Evolutionary conservation across 1,140 invertebrate genomes (phyloP).

Genomic region (Aphidius gifuensis): DNA sequence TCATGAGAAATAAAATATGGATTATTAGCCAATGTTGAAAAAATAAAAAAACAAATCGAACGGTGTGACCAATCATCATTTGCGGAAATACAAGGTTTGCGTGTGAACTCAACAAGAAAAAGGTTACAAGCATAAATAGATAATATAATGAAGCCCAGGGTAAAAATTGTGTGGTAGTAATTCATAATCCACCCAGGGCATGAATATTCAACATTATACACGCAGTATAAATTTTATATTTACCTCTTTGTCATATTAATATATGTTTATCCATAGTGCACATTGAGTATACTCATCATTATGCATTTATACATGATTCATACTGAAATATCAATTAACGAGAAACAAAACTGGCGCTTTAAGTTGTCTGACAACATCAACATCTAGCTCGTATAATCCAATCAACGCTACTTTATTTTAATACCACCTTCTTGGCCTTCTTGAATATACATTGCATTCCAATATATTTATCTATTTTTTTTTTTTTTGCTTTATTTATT

Average conservation of each 20-base stretch:
- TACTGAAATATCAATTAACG: slow-evolving; percentile 24
- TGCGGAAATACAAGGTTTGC: slow-evolving; percentile 26
- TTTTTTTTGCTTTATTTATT: neutral
- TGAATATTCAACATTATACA: slow-evolving; percentile 35
- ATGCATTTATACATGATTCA: slow-evolving; percentile 22
- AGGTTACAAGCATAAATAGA: slow-evolving; percentile 35
- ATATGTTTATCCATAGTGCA: neutral
- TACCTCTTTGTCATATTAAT: slow-evolving; percentile 10
- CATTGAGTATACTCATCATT: neutral
- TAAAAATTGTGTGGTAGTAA: slow-evolving; percentile 30
- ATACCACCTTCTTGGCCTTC: neutral
- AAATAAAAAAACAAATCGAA: slow-evolving; percentile 4
- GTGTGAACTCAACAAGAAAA: slow-evolving; percentile 25
- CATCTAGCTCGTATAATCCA: slow-evolving; percentile 5
- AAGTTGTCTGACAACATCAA: slow-evolving; percentile 10
- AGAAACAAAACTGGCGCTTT: neutral
- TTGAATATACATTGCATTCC: neutral
- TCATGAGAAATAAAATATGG: no score
- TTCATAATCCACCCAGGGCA: slow-evolving; percentile 27
- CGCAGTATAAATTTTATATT: slow-evolving; percentile 29
- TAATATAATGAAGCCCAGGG: slow-evolving; percentile 26
- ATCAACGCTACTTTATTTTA: slow-evolving; percentile 3
- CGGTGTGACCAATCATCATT: slow-evolving; percentile 4
- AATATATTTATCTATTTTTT: neutral
- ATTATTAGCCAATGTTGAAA: neutral